A percentile compares a stretch with the other conserved stretches of the same genome.
Conservation (phyloP, 2,113 vertebrate genomes). For the Prietella phreatophila region DNA sequence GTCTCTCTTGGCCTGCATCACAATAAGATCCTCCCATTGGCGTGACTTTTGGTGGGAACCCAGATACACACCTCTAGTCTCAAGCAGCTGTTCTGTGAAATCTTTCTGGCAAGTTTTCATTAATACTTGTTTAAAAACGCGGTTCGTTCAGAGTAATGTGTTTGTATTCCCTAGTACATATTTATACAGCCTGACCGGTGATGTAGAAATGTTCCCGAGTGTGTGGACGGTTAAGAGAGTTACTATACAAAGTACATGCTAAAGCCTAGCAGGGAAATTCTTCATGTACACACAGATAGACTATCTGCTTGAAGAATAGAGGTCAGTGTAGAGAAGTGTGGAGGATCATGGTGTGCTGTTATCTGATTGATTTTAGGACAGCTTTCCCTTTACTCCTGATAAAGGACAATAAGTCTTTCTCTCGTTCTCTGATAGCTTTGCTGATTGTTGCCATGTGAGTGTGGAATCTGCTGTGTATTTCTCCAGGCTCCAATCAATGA, state of each 20-base stretch:
- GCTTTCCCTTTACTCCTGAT: conserved; percentile 51
- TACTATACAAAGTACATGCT: neutral
- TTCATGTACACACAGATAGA: neutral
- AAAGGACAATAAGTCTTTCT: conserved; percentile 37
- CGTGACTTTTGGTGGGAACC: neutral
- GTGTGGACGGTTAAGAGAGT: neutral
- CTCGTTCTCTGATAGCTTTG: conserved; percentile 44
- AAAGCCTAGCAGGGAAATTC: neutral
- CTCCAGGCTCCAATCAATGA: conserved; percentile 49
- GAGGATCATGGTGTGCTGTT: neutral
- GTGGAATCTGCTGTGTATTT: conserved; percentile 32
- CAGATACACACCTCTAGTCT: neutral
- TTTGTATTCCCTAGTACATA: neutral
- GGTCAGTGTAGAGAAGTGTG: conserved; percentile 1
- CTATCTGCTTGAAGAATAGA: neutral
- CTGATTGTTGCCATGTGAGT: conserved; percentile 44
- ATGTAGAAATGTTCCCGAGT: neutral
- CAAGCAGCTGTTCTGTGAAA: neutral
- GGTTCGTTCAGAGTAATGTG: neutral
- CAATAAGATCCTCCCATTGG: neutral
- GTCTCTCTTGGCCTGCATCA: too few relatives aligned
- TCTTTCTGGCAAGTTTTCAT: neutral
- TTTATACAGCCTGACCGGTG: neutral
- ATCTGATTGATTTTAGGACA: conserved; percentile 33
- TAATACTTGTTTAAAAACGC: neutral